Evolutionary conservation across 2,888 invertebrate genomes (phyloP), one percentile per base, ranked within the genome.

Genomic region (Himalopsyche japonica): DNA sequence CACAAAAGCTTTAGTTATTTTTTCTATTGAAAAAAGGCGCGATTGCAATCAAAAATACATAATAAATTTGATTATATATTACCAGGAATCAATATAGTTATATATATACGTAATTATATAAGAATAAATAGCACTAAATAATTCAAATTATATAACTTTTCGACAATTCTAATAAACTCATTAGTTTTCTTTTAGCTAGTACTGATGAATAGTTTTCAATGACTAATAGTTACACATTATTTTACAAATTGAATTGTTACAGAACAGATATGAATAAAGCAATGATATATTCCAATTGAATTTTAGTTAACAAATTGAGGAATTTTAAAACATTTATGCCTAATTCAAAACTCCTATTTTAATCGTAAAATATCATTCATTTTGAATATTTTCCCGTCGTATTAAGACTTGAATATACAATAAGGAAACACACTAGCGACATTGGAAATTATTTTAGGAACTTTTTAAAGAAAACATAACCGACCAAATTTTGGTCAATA

Each of bases 301-400:
- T 49, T 79, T 24, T 15, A 81, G 37, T 64, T 57, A 70, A 32
- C 20, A 47, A 27, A 47, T 47, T 47, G 49, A 48, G 77, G 70
- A 80, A 82, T 83, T 80, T 49, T 34, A 30, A 48, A 84, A 81
- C 76, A 83, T 84, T 81, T 48, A 78, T 78, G 20, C 84, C 83
- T 80, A 82, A 79, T 85, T 85, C 86, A 85, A 86, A 86, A 86
- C 84, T 84, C 85, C 86, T 86, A 85, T 85, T 83, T 18, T 64
- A 81, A 77, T 80, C 84, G 84, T 30, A 77, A 79, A 79, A 78
- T 78, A 37, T 30, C 78, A 79, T 78, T 27, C 20, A 64, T 64
- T 24, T 64, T 24, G 12, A 64, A 24, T 64, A 64, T 64, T 64
- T 64, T 24, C 18, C 57, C 20, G 57, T 24, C 57, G 57, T 57